phyloP scores from a whole-genome alignment of 2,888 invertebrate species.

The Rhopalosiphum nymphaeae region DNA sequence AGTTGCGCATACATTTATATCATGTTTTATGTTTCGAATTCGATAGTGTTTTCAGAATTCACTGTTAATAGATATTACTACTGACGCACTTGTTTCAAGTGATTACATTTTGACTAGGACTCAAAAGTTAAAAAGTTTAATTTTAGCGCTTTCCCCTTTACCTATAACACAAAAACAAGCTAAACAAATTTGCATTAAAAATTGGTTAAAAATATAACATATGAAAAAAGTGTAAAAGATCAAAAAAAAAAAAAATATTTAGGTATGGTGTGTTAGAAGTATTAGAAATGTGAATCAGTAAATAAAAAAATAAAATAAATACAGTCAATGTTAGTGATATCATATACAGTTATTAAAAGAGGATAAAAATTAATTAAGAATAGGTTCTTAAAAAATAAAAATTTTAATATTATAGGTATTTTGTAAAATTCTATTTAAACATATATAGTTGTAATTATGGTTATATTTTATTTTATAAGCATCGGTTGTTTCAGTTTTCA shows the following conservation, averaged over 20 bases:
- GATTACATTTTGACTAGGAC: neutral
- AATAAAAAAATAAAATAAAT: too few species aligned
- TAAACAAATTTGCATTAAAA: too few species aligned
- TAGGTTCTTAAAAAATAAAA: neutral
- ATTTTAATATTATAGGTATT: neutral
- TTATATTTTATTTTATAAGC: too few species aligned
- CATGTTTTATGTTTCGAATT: neutral
- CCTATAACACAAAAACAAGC: too few species aligned
- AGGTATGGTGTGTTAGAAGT: neutral
- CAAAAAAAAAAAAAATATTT: neutral
- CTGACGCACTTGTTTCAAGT: neutral
- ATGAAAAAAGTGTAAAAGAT: neutral
- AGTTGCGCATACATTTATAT: neutral
- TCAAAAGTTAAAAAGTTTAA: too few species aligned
- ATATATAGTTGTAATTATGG: neutral
- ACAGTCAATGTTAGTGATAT: neutral
- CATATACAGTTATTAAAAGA: neutral
- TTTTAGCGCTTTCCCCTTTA: too few species aligned
- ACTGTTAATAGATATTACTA: too few species aligned
- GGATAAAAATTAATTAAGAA: neutral
- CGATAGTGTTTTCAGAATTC: neutral
- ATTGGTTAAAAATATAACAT: neutral
- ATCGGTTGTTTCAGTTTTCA: too few species aligned
- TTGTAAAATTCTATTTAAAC: neutral
- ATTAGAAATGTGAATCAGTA: neutral